phyloP scores from a whole-genome alignment of 2,888 invertebrate species.

The Salpingus planirostris region DNA sequence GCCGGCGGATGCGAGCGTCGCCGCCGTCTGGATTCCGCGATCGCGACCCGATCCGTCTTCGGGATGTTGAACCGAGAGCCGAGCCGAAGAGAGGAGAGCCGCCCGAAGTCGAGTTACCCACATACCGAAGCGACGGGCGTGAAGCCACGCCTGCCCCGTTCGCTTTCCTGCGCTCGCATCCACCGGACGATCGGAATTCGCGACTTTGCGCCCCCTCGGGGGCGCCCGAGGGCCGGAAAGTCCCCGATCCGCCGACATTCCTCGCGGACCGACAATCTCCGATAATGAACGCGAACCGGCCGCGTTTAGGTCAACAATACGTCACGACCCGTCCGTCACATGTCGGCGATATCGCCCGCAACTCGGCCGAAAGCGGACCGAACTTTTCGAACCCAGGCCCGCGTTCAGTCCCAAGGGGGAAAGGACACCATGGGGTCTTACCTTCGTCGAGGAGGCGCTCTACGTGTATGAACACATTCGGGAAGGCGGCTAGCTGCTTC shows the following conservation, averaged over 20 bases:
- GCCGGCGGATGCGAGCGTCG: too few relatives aligned
- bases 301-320: slow-evolving; percentile 15
- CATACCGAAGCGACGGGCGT: slow-evolving; percentile 26
- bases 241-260: too few relatives aligned
- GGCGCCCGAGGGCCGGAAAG: too few relatives aligned
- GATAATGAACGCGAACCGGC: slow-evolving; percentile 1
- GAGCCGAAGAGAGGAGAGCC: too few relatives aligned
- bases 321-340: slow-evolving; percentile 28
- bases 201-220: background rate
- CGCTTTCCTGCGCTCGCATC: too few relatives aligned
- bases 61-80: too few relatives aligned
- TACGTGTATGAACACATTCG: slow-evolving; percentile 98
- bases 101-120: slow-evolving; percentile 19
- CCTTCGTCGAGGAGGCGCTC: slow-evolving; percentile 99
- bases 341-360: slow-evolving; percentile 26
- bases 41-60: too few relatives aligned
- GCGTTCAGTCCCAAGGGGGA: background rate
- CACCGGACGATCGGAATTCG: background rate
- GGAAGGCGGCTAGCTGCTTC: slow-evolving; percentile 99
- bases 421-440: slow-evolving; percentile 44
- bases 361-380: slow-evolving; percentile 10
- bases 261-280: too few relatives aligned
- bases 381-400: too few relatives aligned
- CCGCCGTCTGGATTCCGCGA: too few relatives aligned
- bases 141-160: slow-evolving; percentile 30